Evolutionary conservation across 2,113 vertebrate genomes (phyloP).

Genomic region (Toxotes jaculatrix): DNA sequence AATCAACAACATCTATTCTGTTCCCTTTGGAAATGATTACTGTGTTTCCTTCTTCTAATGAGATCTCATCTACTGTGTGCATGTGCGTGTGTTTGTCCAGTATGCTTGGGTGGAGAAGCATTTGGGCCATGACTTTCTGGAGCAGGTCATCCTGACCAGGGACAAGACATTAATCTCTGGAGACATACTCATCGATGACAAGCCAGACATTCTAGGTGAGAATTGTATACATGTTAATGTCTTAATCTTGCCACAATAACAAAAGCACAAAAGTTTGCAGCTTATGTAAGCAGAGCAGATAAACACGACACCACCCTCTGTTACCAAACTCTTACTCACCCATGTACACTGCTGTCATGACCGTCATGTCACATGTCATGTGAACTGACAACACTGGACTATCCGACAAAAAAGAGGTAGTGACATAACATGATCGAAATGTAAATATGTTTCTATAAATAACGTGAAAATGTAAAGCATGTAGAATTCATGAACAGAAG

Average conservation of each 20-base stretch:
- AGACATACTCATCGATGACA: conserved; percentile 95
- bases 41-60: conserved; percentile 23
- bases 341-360: too few relatives aligned
- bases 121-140: conserved; percentile 91
- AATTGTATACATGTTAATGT: not conserved
- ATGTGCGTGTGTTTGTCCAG: conserved; percentile 76
- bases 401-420: not conserved
- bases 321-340: too few relatives aligned
- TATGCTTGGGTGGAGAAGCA: conserved; percentile 97
- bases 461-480: not conserved
- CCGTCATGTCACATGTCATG: too few relatives aligned
- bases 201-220: conserved; percentile 91
- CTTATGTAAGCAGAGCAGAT: too few relatives aligned
- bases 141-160: conserved; percentile 92
- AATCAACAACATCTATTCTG: conserved; percentile 6
- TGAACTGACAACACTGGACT: not conserved
- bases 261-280: too few relatives aligned
- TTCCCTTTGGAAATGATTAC: not conserved
- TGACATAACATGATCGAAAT: not conserved
- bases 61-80: conserved; percentile 19
- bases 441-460: not conserved
- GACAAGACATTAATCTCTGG: conserved; percentile 94
- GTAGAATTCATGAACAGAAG: not conserved
- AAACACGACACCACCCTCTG: too few relatives aligned
- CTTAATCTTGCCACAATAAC: not conserved